Evolutionary conservation across 2,797 vertebrate species (phyloP), one percentile per base, ranked within the genome.

Genomic region (Muraenolepis orangiensis): DNA sequence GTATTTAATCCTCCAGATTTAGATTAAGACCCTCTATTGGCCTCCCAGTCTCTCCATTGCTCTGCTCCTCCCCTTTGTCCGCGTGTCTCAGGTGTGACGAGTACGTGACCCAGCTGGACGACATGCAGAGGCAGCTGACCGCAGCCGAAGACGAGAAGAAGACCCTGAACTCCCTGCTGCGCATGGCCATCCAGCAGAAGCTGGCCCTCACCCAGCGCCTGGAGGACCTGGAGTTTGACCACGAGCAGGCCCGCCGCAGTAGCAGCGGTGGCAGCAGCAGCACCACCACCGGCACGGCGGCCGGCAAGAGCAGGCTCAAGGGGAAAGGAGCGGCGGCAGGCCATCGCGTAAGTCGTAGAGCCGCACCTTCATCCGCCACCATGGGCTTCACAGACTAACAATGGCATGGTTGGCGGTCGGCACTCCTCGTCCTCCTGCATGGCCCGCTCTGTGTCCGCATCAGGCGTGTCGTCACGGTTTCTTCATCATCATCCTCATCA

Each of bases 131-230:
- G 85, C 98, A 99, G 86, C 94, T 99, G 57, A 89, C 94, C 2
- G 98, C 98, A 0, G 98, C 98, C 0, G 98, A 99, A 89, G 98
- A 99, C 0, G 98, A 99, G 89, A 99, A 98, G 95, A 99, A 98
- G 93, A 99, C 98, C 0, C 90, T 99, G 81, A 99, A 99, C 85
- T 99, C 97, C 0, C 85, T 99, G 88, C 89, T 99, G n/a, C 96
- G 98, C 10, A 99, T 99, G 98, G 98, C 98, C 78, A 99, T 99
- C 89, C 98, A 99, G 90, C 98, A 99, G 93, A 99, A 99, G 89
- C 92, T 99, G 84, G 98, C 98, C 0, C 88, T 99, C 79, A 99
- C 98, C 2, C 98, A 99, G 91, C 95, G 98, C 40, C 90, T 99
- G 74, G 98, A 99, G 86, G 97, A 99, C 81, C 81, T 99, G 78